Base-by-base conservation (phyloP, 1,140 invertebrate genomes). In the Caenorhabditis remanei region DNA sequence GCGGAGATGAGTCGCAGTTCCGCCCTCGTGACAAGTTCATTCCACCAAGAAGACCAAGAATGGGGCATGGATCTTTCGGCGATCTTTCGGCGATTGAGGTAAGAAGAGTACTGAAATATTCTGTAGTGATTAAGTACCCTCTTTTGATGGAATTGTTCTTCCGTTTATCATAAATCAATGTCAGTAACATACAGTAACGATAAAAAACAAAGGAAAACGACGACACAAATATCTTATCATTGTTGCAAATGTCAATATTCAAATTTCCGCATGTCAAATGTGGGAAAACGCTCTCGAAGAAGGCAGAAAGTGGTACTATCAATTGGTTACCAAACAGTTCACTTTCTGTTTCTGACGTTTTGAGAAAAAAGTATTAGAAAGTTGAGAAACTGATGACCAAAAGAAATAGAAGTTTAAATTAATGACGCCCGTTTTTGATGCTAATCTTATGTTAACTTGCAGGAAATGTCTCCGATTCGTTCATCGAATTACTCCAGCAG, bases 381-480 rank as follows among this genome's bases (percentile, higher is more conserved):
- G 50, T 53, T 8, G 19, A 11, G 21, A 63, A 32, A 63, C 8
- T 14, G 7, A 63, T 63, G 58, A 63, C 14, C 7, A 32, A 32
- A 24, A 63, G 21, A n/a, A 65, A 24, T 9, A 9, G 43, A 79
- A 79, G 24, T 53, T 24, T n/a, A 4, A 79, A 79, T 79, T 79
- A 50, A 79, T 79, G 19, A 41, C 9, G 61, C 24, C 61, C n/a
- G 40, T 71, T 9, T 24, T 14, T 79, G 71, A 79, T 79, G 71
- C 19, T 24, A 53, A 79, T 79, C 71, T 48, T 16, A 14, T 53
- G 11, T 53, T 11, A 32, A 71, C n/a, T 79, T 79, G 46, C 71
- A 79, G 71, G 71, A 79, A 79, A 79, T 79, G 71, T 79, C 71
- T 79, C 71, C 71, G 19, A 50, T 79, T 79, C 71, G 46, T 21